Base-by-base conservation (phyloP, 23 tunicate genomes). In the Styela clava region DNA sequence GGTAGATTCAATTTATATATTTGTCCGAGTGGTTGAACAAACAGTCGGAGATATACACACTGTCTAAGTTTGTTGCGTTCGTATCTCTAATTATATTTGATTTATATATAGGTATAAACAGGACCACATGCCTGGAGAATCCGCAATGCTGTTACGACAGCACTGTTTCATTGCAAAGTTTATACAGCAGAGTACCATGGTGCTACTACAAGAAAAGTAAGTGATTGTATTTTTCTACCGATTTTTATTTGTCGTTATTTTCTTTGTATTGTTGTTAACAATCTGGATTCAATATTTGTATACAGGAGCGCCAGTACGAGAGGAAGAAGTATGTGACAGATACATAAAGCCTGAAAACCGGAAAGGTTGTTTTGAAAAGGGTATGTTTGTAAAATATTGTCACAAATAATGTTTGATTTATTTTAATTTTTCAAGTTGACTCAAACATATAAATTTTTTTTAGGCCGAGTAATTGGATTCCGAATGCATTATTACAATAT, bases 131-230 rank as follows among this genome's bases (percentile, higher is more conserved):
- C 31, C 30, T 93, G 25, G 25, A 78, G 21, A 82, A 93, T 70
- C 89, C 86, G 34, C 68, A 81, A 52, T 93, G 98, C 77, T 93
- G 98, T 74, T 93, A 79, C 62, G 93, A 93, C 74, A 88, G 93
- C 84, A 69, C 93, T 2, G 61, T 84, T 32, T 61, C 74, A 52
- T 34, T 74, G 0, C 65, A 35, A 16, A 79, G 37, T n/a, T 35
- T 68, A 24, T 36, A 63, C 24, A 30, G 51, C 20, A 51, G 82
- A 24, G 86, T 63, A 16, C 98, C 98, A 20, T 88, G 93, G 92
- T 93, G 98, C 72, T 93, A 80, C 77, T 93, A 74, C 77, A 93
- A 93, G 61, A 64, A 74, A 69, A 83, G 98, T 93, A 69, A 74
- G 89, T 74, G n/a, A n/a, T n/a, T n/a, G n/a, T n/a, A n/a, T n/a